Evolutionary conservation across 2,888 invertebrate species (phyloP), one percentile per base, ranked within the genome.

Genomic region (Machimus atricapillus): DNA sequence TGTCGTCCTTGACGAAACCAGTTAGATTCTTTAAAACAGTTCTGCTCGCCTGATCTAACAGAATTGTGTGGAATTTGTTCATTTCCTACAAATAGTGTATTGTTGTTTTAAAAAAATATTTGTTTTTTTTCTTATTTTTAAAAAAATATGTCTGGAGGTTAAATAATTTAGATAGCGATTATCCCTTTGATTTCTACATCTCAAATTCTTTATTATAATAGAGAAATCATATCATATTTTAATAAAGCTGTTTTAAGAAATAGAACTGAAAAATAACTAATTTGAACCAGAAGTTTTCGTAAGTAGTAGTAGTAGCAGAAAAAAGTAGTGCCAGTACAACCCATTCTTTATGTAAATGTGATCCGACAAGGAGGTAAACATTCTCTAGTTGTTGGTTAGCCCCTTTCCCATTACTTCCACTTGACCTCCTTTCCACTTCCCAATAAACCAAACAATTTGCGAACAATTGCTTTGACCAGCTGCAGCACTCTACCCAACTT

Each of bases 31-130:
- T 97, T 77, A 97, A 94, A 89, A 98, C 96, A 88, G 98, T 97
- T 90, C 98, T 94, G 87, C 97, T 97, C 7, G 98, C 97, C 93
- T 98, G 98, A 92, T 98, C 98, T 90, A 98, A 93, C 37, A 98
- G 93, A 89, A 97, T 98, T 73, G 97, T 96, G 91, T 98, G 97
- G 91, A 97, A 98, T 92, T 98, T 98, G 92, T 97, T 96, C 96
- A 98, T 97, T 93, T 98, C 98, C 93, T 97, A 95, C 87, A 97
- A 93, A 66, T 0, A 34, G 34, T 34, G 2, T 3, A 27, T 19
- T 52, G 2, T 52, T 34, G 7, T 34, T 7, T 34, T 7, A 34
- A 34, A n/a, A 34, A 34, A 34, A 34, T 34, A 34, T 34, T 5
- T 34, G 4, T 34, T 34, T 34, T 34, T 34, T 34, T 34, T 4